Base-by-base conservation (phyloP, 2,888 invertebrate species). In the Eupithecia dodoneata region DNA sequence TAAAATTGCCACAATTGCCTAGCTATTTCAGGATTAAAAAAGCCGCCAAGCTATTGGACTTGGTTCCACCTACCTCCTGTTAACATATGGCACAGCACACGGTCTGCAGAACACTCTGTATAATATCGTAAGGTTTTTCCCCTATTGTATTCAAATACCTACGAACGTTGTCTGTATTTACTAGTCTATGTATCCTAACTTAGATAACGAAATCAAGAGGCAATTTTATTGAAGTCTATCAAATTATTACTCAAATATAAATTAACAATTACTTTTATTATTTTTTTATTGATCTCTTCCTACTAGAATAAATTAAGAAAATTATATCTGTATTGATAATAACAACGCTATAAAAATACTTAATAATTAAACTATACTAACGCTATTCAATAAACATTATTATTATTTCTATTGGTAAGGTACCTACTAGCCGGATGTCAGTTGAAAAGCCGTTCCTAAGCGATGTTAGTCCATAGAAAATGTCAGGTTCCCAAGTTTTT, bases 271-370 rank as follows among this genome's bases (percentile, higher is more conserved):
- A 63, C 30, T 63, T 30, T 30, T 63, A 12, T 18, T 63, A 63
- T 63, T 63, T 63, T 52, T 63, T 63, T 10, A 63, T 63, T 63
- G 63, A 63, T 63, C 63, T 63, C 30, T 30, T 63, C 30, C 30
- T 63, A 59, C 55, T 9, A 3, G 18, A 59, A 18, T 55, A 9
- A 59, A 59, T 1, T 18, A 9, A 45, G 45, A 45, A 5, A 45
- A 7, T 45, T 6, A 45, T 45, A 45, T 45, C 45, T 45, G 0
- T 6, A 45, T 7, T 45, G 45, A 7, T 45, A 7, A 12, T 10
- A 47, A 47, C 30, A 63, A 63, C 9, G 30, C 30, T 63, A 30
- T 63, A 63, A 63, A 63, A 63, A 30, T 63, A 63, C 3, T 10
- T 30, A 63, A 63, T 0, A 63, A 59, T 59, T n/a, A 59, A 18